Evolutionary conservation across 35 echinoderm and acorn worm species (phyloP).

Genomic region (Strongylocentrotus purpuratus): DNA sequence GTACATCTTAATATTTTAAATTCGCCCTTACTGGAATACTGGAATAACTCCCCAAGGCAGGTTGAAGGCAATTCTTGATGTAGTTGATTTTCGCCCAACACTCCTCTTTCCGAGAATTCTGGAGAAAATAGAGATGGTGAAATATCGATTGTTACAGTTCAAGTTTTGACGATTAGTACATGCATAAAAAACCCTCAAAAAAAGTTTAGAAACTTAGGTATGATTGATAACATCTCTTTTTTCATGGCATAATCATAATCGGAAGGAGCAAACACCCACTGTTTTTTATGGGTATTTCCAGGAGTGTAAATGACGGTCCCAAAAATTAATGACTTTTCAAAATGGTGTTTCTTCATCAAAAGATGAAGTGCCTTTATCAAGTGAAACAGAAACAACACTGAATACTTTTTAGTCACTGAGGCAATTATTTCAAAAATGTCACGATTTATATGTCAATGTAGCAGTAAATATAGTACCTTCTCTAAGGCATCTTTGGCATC

Average conservation of each 20-base stretch:
- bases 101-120: constrained; percentile 17
- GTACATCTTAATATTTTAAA: neutral
- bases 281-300: neutral
- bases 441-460: too few relatives aligned
- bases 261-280: neutral
- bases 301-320: neutral
- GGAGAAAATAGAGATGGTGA: neutral
- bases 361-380: too few relatives aligned
- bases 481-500: neutral
- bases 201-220: too few relatives aligned
- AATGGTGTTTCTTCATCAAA: neutral
- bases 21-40: neutral
- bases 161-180: neutral
- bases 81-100: constrained; percentile 4
- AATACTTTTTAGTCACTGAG: too few relatives aligned
- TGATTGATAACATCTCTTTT: neutral
- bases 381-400: too few relatives aligned
- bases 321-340: too few relatives aligned
- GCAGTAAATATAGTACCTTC: neutral
- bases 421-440: too few relatives aligned
- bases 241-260: neutral
- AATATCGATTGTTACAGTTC: neutral
- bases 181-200: too few relatives aligned
- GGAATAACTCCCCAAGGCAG: neutral
- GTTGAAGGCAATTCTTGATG: neutral